Base-by-base conservation (phyloP, 2,113 vertebrate genomes). In the Sinocyclocheilus maitianheensis region DNA sequence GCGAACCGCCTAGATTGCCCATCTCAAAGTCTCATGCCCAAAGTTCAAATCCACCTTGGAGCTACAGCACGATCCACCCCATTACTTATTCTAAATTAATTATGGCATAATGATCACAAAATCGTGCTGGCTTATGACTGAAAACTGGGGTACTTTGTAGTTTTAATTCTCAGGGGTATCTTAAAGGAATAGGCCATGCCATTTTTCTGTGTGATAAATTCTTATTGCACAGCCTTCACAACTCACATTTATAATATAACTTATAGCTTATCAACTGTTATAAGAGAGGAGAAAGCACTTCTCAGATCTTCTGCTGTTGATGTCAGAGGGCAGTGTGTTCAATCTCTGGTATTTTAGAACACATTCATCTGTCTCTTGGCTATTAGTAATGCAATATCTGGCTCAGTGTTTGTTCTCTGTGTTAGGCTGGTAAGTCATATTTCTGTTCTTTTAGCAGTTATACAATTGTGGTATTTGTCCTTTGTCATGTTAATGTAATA, bases 1-100 rank as follows among this genome's bases (percentile, higher is more conserved):
- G 80, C 62, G 7, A 65, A 30, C 37, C 14, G 78, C 78, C 78
- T 63, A 34, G 53, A 79, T 40, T 10, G 58, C 9, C 77, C 53
- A 78, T 16, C 22, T 65, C 60, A 26, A 67, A 81, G 40, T 81
- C 79, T 11, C 37, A 30, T 24, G 79, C 79, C 9, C 76, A 55
- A 55, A 77, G 76, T 77, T 80, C 79, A 81, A 65, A 81, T 81
- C 60, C 60, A 81, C 79, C 60, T 81, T 30, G 22, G 43, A 69
- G 24, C 48, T 51, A 82, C 43, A 30, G n/a, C 40, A 46, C 10
- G 8, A 51, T 80, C 20, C 22, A 65, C n/a, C 60, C 62, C 79
- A 67, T 65, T 67, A 24, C 67, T 81, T 81, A 67, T 81, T 43
- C n/a, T 65, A 63, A 81, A 81, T 67, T 81, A 46, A 81, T 48